These are phyloP conservation scores for Regulus satrapa DNA, from an alignment of 2,113 vertebrate genomes.

Conservation along the genomic window DNA sequence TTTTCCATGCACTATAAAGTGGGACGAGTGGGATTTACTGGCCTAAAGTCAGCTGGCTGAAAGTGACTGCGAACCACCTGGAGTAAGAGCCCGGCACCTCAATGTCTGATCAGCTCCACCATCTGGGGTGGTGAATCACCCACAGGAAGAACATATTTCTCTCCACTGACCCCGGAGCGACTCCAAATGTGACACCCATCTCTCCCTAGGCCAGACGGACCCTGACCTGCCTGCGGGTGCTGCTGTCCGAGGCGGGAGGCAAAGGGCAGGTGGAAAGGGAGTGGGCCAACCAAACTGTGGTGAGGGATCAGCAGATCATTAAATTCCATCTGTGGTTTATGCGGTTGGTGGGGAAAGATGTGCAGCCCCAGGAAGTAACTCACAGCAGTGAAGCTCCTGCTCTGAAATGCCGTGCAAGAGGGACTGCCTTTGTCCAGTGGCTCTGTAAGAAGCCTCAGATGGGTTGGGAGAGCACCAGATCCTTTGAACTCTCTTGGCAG, in stretches of 20 bases:
- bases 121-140: not conserved
- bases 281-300: not conserved
- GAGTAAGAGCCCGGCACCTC: not conserved
- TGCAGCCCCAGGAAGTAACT: rapidly evolving
- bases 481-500: not conserved
- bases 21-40: not conserved
- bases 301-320: not conserved
- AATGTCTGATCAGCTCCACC: rapidly evolving
- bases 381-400: not conserved
- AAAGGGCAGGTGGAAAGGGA: not conserved
- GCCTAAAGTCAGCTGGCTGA: not conserved
- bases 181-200: not conserved
- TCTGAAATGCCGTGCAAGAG: rapidly evolving
- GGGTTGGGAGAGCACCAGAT: not conserved
- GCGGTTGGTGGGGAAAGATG: not conserved
- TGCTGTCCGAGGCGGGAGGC: rapidly evolving
- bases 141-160: rapidly evolving
- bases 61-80: not conserved
- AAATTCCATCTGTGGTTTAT: not conserved
- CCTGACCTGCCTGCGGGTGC: not conserved
- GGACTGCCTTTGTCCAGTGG: not conserved
- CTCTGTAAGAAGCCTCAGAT: not conserved
- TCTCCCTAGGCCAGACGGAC: not conserved
- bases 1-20: not conserved
- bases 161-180: not conserved